A percentile compares a stretch with the other conserved stretches of the same genome.
phyloP scores from a whole-genome alignment of 2,888 invertebrate genomes.

The Melipona beecheii region DNA sequence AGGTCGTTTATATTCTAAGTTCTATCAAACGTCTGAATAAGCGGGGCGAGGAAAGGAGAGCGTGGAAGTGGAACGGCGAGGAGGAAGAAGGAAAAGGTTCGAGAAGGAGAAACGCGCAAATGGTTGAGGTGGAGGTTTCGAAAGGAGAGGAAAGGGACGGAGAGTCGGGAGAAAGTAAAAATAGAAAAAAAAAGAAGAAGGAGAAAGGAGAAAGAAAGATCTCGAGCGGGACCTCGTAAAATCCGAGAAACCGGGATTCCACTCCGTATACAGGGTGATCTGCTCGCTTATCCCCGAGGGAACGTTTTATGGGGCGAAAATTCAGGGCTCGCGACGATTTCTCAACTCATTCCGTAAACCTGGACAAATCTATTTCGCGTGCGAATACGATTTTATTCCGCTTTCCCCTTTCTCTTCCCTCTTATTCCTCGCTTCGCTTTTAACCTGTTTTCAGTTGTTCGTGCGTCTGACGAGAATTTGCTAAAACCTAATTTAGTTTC shows the following conservation, averaged over 20 bases:
- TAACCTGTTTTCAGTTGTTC: background rate
- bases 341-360: conserved; percentile 69
- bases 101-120: background rate
- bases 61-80: no score
- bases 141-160: background rate
- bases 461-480: background rate
- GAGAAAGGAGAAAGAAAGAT: conserved; percentile 56
- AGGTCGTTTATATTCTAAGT: conserved; percentile 73
- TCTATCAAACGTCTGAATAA: conserved; percentile 66
- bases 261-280: conserved; percentile 59
- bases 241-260: conserved; percentile 72
- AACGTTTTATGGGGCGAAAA: conserved; percentile 68
- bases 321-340: conserved; percentile 68
- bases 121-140: background rate
- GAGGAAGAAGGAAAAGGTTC: background rate
- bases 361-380: conserved; percentile 71
- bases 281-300: conserved; percentile 54
- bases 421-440: background rate
- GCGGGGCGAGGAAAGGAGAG: conserved; percentile 30
- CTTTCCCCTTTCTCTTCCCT: background rate
- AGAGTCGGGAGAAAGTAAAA: background rate
- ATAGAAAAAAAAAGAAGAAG: conserved; percentile 22
- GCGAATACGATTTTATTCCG: conserved; percentile 51
- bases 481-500: background rate
- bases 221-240: conserved; percentile 67